A percentile compares a stretch with the other conserved stretches of the same genome.
Conservation (phyloP, 2,113 vertebrate genomes). For the Beaufortia kweichowensis region DNA sequence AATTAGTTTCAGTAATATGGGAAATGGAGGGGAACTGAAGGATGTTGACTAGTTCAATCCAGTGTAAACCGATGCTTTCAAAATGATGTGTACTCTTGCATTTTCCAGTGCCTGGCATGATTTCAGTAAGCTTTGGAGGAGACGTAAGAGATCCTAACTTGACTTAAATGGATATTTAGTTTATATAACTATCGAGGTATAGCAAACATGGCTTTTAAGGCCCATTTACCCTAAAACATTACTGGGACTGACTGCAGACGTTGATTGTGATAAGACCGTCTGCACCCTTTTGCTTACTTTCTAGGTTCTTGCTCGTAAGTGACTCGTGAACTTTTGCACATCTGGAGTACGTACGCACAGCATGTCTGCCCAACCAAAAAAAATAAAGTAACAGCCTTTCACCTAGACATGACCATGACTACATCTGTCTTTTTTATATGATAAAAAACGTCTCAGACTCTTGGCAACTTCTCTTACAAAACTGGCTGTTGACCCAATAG, state of each 20-base stretch:
- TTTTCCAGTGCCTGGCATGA: not conserved
- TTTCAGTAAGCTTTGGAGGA: not conserved
- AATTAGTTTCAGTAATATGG: not conserved
- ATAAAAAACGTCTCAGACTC: not conserved
- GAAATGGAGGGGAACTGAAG: not conserved
- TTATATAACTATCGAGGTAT: not conserved
- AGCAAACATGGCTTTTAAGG: not conserved
- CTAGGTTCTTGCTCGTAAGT: conserved; percentile 5
- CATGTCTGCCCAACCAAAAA: conserved; percentile 3
- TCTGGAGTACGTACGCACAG: not conserved
- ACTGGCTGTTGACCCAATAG: conserved; percentile 23
- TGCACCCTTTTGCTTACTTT: conserved; percentile 51
- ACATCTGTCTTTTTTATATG: not conserved
- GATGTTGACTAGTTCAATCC: conserved; percentile 20
- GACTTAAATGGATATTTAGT: too few species aligned
- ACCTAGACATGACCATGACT: conserved; percentile 21
- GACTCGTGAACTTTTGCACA: conserved; percentile 38
- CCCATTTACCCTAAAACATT: not conserved
- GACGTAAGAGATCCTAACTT: not conserved
- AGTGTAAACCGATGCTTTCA: not conserved
- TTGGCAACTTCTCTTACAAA: not conserved
- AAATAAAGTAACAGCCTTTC: conserved; percentile 15
- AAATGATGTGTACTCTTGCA: not conserved
- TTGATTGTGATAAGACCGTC: conserved; percentile 34
- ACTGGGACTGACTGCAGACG: conserved; percentile 11